Conservation (phyloP, 2,113 vertebrate species). For the Thymallus thymallus region DNA sequence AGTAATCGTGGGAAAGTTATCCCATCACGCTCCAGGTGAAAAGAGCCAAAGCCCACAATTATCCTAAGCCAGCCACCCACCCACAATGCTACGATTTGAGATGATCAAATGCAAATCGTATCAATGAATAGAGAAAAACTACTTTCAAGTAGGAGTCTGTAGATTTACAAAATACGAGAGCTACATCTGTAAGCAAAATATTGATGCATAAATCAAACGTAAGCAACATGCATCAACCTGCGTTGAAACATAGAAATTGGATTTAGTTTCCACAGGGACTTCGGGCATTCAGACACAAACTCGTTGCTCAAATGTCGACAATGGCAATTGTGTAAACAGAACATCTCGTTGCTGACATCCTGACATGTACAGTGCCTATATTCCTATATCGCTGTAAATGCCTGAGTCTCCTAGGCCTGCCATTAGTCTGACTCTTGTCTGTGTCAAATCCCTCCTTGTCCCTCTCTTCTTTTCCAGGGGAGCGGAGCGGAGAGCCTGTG, state of each 20-base stretch:
- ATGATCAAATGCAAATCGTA: slow-evolving; percentile 26
- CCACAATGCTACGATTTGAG: slow-evolving; percentile 9
- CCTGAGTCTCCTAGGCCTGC: slow-evolving; percentile 31
- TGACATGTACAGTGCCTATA: slow-evolving; percentile 23
- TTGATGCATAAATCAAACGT: background rate
- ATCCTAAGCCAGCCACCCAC: slow-evolving; percentile 29
- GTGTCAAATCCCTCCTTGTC: slow-evolving; percentile 46
- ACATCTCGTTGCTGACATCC: slow-evolving; percentile 8
- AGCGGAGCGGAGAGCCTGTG: slow-evolving; percentile 46
- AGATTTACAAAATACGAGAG: background rate
- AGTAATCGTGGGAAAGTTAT: slow-evolving; percentile 66
- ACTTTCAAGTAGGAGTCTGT: background rate
- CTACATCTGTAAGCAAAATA: background rate
- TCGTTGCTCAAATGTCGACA: slow-evolving; percentile 12
- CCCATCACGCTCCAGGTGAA: slow-evolving; percentile 55
- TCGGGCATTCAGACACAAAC: no score
- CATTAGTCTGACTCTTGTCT: slow-evolving; percentile 49
- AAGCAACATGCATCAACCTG: no score
- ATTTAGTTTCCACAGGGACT: no score
- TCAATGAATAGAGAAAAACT: slow-evolving; percentile 10
- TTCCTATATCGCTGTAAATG: background rate
- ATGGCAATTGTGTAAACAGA: slow-evolving; percentile 49
- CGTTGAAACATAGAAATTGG: no score
- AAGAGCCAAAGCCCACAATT: slow-evolving; percentile 54
- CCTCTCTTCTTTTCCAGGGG: slow-evolving; percentile 21